Percentiles rank a stretch among this genome's conserved stretches.
phyloP scores from a whole-genome alignment of 92 coral and sea anemone species.

The Nematostella vectensis region DNA sequence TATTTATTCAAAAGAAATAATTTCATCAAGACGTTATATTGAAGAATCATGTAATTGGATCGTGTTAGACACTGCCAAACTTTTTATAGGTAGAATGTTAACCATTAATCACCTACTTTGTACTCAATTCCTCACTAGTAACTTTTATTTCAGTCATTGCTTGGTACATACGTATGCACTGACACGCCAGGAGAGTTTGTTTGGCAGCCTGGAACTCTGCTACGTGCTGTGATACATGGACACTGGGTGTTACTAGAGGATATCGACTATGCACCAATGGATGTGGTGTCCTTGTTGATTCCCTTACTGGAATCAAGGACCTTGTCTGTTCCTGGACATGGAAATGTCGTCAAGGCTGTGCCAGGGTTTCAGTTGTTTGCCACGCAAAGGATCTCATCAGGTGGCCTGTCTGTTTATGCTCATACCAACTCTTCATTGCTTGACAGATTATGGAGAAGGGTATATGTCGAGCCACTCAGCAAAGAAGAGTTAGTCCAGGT shows the following conservation, averaged over 20 bases:
- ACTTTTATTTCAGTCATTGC: constrained; percentile 50
- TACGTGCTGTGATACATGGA: constrained; percentile 79
- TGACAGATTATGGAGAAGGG: constrained; percentile 86
- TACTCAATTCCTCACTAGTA: no score
- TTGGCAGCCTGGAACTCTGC: constrained; percentile 88
- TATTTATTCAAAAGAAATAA: no score
- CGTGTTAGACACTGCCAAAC: no score
- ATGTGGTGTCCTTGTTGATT: constrained; percentile 82
- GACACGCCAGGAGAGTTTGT: constrained; percentile 93
- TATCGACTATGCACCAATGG: constrained; percentile 95
- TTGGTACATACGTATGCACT: constrained; percentile 87
- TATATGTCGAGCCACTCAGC: constrained; percentile 54
- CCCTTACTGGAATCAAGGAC: constrained; percentile 80
- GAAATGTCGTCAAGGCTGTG: constrained; percentile 76
- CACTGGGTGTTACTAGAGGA: constrained; percentile 95
- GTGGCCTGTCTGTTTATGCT: constrained; percentile 29
- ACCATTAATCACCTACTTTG: no score
- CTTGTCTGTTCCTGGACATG: constrained; percentile 89
- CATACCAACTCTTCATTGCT: constrained; percentile 58
- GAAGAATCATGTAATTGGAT: no score
- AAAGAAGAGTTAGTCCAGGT: constrained; percentile 74
- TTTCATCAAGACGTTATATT: no score
- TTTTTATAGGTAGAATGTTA: no score
- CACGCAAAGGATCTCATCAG: constrained; percentile 70
- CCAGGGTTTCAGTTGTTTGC: constrained; percentile 97